phyloP scores from a whole-genome alignment of 2,888 invertebrate genomes.

The Alloscopus bannaensis region DNA sequence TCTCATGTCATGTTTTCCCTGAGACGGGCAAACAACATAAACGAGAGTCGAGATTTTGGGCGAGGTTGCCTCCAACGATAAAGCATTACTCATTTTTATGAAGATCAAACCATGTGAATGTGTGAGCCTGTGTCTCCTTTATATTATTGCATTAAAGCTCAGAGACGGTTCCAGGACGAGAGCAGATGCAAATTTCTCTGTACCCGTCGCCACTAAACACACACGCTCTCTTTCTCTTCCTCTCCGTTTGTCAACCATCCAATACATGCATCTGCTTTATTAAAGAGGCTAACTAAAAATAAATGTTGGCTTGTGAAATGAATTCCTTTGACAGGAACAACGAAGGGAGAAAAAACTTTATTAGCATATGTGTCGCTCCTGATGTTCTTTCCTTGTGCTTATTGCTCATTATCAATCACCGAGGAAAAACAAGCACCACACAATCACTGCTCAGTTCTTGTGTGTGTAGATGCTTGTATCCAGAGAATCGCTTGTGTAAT shows the following conservation, averaged over 20 bases:
- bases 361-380: conserved; percentile 24
- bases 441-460: no score
- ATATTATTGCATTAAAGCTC: no score
- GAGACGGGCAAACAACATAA: not conserved
- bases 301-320: conserved; percentile 17
- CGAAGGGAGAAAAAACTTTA: conserved; percentile 9
- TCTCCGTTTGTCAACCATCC: no score
- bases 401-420: conserved; percentile 44
- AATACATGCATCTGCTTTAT: no score
- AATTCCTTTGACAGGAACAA: not conserved
- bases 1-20: not conserved
- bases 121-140: no score
- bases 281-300: conserved; percentile 20
- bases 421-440: conserved; percentile 13
- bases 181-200: no score
- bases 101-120: no score
- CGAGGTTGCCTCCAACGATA: not conserved
- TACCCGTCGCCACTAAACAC: no score
- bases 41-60: not conserved
- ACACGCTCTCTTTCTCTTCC: no score
- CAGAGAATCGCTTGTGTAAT: not conserved
- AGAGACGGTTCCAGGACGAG: no score
- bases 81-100: conserved; percentile 3
- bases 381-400: not conserved
- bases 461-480: no score